Evolutionary conservation across 2,113 vertebrate species (phyloP), one percentile per base, ranked within the genome.

Genomic region (Mustela lutreola): DNA sequence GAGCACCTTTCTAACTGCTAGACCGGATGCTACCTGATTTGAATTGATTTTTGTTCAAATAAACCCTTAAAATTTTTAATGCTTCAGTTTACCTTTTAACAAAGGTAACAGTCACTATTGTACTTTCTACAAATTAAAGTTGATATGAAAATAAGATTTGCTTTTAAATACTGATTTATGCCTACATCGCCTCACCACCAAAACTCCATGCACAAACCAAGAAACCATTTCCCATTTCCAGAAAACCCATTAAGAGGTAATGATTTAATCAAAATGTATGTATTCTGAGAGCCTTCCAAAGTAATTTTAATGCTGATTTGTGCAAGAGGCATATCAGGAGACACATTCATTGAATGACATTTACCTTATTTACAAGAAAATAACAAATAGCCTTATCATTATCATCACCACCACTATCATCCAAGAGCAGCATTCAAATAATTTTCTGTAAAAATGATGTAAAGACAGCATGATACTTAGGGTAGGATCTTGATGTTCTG

Each of bases 341-440:
- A 97, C 58, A 92, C 21, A 93, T 67, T 94, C 96, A 81, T 73
- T 85, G 84, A 88, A 90, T 96, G 90, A 63, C 83, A 94, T 98
- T 97, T 97, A 91, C 81, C 65, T 94, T 90, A 97, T 89, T 97
- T 95, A 96, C 39, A 98, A 91, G 94, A 96, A 98, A 91, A 95
- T 96, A 96, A 96, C 95, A 85, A 94, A 84, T 45, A 92, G 58
- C n/a, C 71, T 95, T 97, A 97, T 97, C 97, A 91, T 83, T 82
- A 60, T 53, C 84, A 94, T 88, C 60, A 80, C 39, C 39, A 71
- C 36, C 28, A 45, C 84, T 95, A 65, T 91, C 76, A 70, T 53
- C 81, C 53, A 58, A 71, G 79, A 97, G 73, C 73, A 60, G 33
- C 50, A 91, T 82, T 92, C 81, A 96, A 90, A 95, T 58, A 60